phyloP scores from a whole-genome alignment of 2,888 invertebrate species.

The Yponomeuta evonymella region DNA sequence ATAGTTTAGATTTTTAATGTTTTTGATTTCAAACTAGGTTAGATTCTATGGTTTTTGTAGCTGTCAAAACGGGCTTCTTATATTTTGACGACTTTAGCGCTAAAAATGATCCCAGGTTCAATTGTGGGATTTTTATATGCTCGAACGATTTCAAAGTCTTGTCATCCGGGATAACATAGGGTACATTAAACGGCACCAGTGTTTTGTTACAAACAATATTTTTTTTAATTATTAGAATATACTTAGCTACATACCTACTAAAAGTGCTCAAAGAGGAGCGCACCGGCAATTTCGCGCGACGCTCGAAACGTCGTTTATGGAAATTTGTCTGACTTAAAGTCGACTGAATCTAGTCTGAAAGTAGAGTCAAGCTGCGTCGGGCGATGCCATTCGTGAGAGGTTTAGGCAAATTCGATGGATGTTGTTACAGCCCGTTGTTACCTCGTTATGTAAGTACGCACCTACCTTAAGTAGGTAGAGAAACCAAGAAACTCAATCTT shows the following conservation, averaged over 20 bases:
- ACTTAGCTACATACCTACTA: neutral
- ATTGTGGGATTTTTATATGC: too few relatives aligned
- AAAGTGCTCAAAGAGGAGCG: neutral
- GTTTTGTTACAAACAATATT: too few relatives aligned
- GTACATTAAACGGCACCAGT: too few relatives aligned
- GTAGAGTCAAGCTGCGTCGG: slow-evolving; percentile 11
- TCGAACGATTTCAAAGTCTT: too few relatives aligned
- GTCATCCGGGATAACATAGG: too few relatives aligned
- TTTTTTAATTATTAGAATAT: neutral
- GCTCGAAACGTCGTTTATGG: slow-evolving; percentile 19
- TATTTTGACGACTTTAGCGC: too few relatives aligned
- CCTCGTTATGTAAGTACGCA: neutral
- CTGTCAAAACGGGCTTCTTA: too few relatives aligned
- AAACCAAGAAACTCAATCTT: too few relatives aligned
- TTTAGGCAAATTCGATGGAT: slow-evolving; percentile 2
- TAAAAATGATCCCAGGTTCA: too few relatives aligned
- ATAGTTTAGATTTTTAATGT: too few relatives aligned
- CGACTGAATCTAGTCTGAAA: slow-evolving; percentile 17
- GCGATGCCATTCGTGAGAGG: slow-evolving; percentile 3
- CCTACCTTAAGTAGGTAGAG: neutral
- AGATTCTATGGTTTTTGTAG: too few relatives aligned
- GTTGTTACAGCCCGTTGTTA: neutral
- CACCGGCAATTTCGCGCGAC: slow-evolving; percentile 6
- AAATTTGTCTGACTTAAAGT: slow-evolving; percentile 21
- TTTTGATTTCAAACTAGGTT: too few relatives aligned